These are phyloP conservation scores for Lophius americanus DNA, from an alignment of 2,797 vertebrate genomes.

Conservation along the genomic window DNA sequence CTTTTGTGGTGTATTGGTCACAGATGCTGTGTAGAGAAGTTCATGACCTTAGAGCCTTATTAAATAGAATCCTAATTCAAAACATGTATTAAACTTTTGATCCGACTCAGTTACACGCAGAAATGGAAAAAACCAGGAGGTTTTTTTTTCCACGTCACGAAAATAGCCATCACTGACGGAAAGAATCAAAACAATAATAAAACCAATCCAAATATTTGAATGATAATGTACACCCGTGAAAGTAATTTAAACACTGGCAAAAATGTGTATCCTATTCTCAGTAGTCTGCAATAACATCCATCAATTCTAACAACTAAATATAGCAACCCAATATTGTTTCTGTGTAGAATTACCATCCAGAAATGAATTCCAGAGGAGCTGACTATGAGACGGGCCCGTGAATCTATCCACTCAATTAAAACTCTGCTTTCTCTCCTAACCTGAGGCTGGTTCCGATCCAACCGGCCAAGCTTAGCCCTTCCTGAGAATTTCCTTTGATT, in stretches of 20 bases:
- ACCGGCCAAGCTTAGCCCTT: conserved; percentile 40
- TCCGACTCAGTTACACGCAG: too few relatives aligned
- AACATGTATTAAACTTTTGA: too few relatives aligned
- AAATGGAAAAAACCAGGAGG: too few relatives aligned
- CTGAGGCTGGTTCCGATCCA: conserved; percentile 36
- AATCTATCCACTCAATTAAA: conserved; percentile 19
- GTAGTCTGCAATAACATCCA: conserved; percentile 22
- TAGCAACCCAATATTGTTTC: conserved; percentile 19
- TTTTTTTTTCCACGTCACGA: too few relatives aligned
- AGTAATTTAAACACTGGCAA: conserved; percentile 4
- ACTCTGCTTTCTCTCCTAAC: conserved; percentile 42
- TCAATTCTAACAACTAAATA: conserved; percentile 7
- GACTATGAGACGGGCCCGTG: neutral
- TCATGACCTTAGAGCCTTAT: too few relatives aligned
- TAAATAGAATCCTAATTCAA: too few relatives aligned
- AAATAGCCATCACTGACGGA: too few relatives aligned
- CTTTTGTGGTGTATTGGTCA: too few relatives aligned
- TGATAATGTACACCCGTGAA: too few relatives aligned
- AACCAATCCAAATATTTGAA: neutral
- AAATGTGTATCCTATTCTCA: conserved; percentile 14
- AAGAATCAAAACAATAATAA: neutral
- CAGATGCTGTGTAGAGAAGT: too few relatives aligned
- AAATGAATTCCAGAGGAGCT: conserved; percentile 9
- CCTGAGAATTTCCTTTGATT: conserved; percentile 67
- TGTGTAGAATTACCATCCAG: neutral